Evolutionary conservation across 2,888 invertebrate genomes (phyloP).

Genomic region (Drosophila kuntzei): DNA sequence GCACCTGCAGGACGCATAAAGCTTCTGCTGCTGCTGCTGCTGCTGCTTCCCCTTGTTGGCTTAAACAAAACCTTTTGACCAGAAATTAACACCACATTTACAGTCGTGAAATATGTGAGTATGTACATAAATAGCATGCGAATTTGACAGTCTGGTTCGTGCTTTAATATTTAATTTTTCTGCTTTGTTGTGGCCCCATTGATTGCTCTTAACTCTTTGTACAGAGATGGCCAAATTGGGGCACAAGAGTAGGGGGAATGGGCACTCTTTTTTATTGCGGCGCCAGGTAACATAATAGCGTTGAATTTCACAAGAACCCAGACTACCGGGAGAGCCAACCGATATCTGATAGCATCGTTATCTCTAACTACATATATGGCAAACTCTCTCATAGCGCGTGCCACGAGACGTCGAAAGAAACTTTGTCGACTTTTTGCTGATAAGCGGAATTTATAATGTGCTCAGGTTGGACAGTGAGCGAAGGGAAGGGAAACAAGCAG

Average conservation of each 20-base stretch:
- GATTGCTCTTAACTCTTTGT: background rate
- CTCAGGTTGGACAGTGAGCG: conserved; percentile 5
- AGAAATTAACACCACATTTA: conserved; percentile 62
- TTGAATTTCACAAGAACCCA: conserved; percentile 75
- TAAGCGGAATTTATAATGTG: conserved; percentile 37
- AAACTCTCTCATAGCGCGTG: conserved; percentile 49
- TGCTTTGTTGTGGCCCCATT: conserved; percentile 7
- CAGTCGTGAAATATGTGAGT: conserved; percentile 49
- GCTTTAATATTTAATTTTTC: conserved; percentile 58
- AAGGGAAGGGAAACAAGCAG: background rate
- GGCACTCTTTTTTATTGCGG: conserved; percentile 27
- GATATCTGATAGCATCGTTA: conserved; percentile 48
- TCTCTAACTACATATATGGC: conserved; percentile 13
- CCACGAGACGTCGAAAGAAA: conserved; percentile 26
- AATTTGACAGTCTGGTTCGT: conserved; percentile 39
- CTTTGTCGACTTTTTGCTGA: conserved; percentile 37
- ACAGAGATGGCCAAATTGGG: background rate
- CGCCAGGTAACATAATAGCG: conserved; percentile 56
- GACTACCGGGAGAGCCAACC: conserved; percentile 13
- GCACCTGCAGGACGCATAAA: conserved; percentile 55
- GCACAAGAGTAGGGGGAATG: background rate
- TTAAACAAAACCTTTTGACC: conserved; percentile 52
- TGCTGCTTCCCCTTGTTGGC: conserved; percentile 34
- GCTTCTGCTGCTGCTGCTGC: background rate
- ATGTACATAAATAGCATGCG: conserved; percentile 16